phyloP scores from a whole-genome alignment of 2,113 vertebrate species.

The Gorilla gorilla region DNA sequence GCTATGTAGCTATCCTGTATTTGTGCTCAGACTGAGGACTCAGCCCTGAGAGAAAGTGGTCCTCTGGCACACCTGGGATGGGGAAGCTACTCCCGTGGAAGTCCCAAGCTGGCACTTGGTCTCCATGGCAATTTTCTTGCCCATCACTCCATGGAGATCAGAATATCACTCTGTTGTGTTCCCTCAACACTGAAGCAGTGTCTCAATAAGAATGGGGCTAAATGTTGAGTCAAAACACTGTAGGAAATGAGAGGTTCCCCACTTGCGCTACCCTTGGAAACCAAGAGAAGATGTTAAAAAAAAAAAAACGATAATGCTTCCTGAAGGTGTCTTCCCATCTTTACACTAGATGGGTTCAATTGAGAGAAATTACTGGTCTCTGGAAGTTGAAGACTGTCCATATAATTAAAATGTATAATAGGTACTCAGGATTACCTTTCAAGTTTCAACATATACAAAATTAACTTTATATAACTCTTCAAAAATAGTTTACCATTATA shows the following conservation, averaged over 20 bases:
- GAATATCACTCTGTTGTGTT: neutral
- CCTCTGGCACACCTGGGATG: neutral
- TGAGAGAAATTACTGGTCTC: neutral
- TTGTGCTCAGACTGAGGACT: neutral
- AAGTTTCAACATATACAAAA: neutral
- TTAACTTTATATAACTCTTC: neutral
- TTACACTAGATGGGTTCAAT: neutral
- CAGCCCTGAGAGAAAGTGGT: neutral
- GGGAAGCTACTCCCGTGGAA: neutral
- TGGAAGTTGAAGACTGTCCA: no score
- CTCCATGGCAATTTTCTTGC: neutral
- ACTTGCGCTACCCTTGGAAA: neutral
- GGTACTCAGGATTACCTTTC: neutral
- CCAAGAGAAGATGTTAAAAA: neutral
- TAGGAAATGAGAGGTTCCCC: neutral
- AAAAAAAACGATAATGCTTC: neutral
- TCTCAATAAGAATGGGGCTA: neutral
- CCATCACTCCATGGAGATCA: neutral
- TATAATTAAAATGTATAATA: neutral
- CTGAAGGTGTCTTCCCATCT: neutral
- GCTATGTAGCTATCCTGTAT: neutral
- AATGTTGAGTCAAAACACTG: neutral
- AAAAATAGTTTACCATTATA: neutral
- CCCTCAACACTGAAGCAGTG: neutral
- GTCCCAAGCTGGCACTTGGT: neutral